Evolutionary conservation across 2,113 vertebrate genomes (phyloP), one percentile per base, ranked within the genome.

Genomic region (Myotis lucifugus): DNA sequence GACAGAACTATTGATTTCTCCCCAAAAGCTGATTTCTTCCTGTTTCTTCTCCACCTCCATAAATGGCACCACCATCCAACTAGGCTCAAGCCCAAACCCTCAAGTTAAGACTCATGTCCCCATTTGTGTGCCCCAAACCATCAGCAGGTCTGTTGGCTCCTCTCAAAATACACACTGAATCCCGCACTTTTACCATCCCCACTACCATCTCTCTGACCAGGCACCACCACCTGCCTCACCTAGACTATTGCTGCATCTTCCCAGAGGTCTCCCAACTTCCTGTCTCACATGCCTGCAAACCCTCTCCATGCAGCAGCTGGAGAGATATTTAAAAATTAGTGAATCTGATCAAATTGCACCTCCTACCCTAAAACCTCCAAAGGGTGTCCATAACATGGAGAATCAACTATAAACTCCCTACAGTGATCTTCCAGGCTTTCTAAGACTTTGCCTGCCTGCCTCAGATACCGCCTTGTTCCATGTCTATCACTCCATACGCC

Each of bases 1-100:
- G 85, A 81, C 3, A 83, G 72, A 93, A 46, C 59, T 78, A 93
- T 5, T 82, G 82, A 84, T 88, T 94, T 73, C 73, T 92, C 29
- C 37, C 72, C 21, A 19, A 82, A 74, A 92, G 17, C 23, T 42
- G 9, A 46, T 61, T 86, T 92, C 81, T 90, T 37, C 32, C 66
- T 9, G 25, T 85, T 90, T 93, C 46, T 85, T 93, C 37, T 37
- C 73, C 32, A 64, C 18, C 54, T 92, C 37, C 37, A 73, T 46
- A 85, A 93, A 88, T 14, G 72, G 37, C 11, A 84, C 64, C 69
- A 77, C 21, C 1, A 13, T 56, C 34, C 85, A 93, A 34, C 3
- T 14, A 78, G 6, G 79, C 70, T 64, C 76, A 25, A 85, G 42
- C 15, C 10, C 25, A 66, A 86, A 83, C 9, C 56, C 42, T 88